Evolutionary conservation across 1,140 invertebrate genomes (phyloP).

Genomic region (Akabosia matsudoensis): DNA sequence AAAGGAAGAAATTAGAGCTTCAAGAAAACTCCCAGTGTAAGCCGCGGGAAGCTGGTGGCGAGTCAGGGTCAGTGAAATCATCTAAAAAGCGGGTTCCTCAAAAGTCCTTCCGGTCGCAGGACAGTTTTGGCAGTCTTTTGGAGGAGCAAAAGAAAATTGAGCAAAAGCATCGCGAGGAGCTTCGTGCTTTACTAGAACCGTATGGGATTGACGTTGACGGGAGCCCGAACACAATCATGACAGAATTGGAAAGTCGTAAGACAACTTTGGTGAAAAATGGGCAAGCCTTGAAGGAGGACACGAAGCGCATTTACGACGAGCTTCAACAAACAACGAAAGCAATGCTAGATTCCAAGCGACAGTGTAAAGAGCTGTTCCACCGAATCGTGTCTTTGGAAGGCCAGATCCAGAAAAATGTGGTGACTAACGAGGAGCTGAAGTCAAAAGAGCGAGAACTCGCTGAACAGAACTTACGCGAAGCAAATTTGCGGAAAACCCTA

Average conservation of each 20-base stretch:
- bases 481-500: conserved; percentile 77
- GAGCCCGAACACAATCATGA: background rate
- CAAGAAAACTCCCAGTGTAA: background rate
- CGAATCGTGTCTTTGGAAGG: conserved; percentile 72
- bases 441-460: conserved; percentile 74
- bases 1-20: background rate
- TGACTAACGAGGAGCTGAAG: conserved; percentile 76
- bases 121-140: background rate
- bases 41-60: background rate
- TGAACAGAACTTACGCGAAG: conserved; percentile 67
- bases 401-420: conserved; percentile 71
- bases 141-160: background rate
- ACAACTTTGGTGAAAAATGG: background rate
- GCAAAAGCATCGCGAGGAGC: background rate
- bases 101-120: no score
- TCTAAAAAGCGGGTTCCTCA: background rate
- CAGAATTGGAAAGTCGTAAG: background rate
- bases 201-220: conserved; percentile 2
- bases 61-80: background rate
- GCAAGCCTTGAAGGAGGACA: conserved; percentile 56
- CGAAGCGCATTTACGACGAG: conserved; percentile 60
- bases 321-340: conserved; percentile 58
- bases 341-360: conserved; percentile 57
- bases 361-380: conserved; percentile 55
- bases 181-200: background rate